Conservation (phyloP, 2,113 vertebrate species). For the Ptychochromis oligacanthus region DNA sequence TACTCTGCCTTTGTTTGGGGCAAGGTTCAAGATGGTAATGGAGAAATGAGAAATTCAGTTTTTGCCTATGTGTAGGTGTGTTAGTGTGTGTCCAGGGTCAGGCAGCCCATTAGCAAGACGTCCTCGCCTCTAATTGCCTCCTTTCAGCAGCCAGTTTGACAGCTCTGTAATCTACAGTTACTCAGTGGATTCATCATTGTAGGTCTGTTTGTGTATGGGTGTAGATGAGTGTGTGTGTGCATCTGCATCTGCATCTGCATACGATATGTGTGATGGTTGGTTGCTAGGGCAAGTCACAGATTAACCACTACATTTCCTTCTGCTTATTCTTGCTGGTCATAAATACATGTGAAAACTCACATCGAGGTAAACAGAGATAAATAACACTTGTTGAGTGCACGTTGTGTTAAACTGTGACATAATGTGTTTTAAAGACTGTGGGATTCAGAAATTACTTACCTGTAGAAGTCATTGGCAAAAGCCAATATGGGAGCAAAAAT, state of each 20-base stretch:
- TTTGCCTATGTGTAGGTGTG: constrained; percentile 12
- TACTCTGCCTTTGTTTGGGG: constrained; percentile 45
- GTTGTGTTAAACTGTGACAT: neutral
- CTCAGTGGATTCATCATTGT: constrained; percentile 55
- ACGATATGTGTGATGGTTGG: neutral
- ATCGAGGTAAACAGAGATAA: neutral
- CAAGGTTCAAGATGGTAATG: constrained; percentile 28
- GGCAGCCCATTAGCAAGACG: constrained; percentile 67
- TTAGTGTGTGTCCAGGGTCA: constrained; percentile 54
- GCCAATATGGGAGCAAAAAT: constrained; percentile 3
- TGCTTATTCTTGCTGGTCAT: neutral
- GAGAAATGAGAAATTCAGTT: constrained; percentile 40
- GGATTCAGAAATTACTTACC: neutral
- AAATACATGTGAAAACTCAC: constrained; percentile 1
- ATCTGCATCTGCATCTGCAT: neutral
- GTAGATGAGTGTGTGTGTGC: constrained; percentile 5
- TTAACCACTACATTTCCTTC: constrained; percentile 16
- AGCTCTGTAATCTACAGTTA: constrained; percentile 71
- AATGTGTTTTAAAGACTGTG: neutral
- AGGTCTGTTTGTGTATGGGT: constrained; percentile 46
- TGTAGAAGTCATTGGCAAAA: constrained; percentile 8
- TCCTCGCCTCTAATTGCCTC: constrained; percentile 65
- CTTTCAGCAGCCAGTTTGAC: constrained; percentile 64
- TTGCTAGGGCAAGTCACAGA: constrained; percentile 17
- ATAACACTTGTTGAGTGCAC: neutral